Evolutionary conservation across 2,888 invertebrate species (phyloP).

Genomic region (Odontocerum albicorne): DNA sequence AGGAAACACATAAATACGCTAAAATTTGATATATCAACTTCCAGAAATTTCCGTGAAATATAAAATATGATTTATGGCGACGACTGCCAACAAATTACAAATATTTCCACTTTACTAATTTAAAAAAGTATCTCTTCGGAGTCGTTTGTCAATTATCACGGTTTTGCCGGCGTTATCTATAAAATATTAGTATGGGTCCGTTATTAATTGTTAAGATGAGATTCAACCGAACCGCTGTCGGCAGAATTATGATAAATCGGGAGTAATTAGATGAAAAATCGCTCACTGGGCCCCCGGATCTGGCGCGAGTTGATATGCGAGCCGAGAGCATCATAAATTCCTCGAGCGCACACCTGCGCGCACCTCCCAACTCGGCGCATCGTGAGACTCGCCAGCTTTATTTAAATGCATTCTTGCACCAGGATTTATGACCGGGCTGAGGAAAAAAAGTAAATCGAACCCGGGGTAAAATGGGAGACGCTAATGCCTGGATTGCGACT

Average conservation of each 20-base stretch:
- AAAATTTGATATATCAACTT: slow-evolving; percentile 4
- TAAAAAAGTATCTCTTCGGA: slow-evolving; percentile 9
- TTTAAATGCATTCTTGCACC: slow-evolving; percentile 23
- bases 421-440: slow-evolving; percentile 25
- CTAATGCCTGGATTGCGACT: too few species aligned
- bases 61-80: slow-evolving; percentile 19
- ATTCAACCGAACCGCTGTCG: slow-evolving; percentile 9
- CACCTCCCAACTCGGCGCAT: background rate
- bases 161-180: slow-evolving; percentile 9
- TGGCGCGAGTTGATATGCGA: background rate
- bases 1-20: slow-evolving; percentile 18
- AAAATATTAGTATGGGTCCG: background rate
- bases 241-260: slow-evolving; percentile 25
- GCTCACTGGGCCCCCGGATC: background rate
- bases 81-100: slow-evolving; percentile 22
- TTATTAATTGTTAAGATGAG: slow-evolving; percentile 9
- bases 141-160: slow-evolving; percentile 23
- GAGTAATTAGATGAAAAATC: slow-evolving; percentile 30
- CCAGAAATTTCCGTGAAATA: slow-evolving; percentile 10
- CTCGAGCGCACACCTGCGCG: slow-evolving; percentile 15
- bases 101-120: slow-evolving; percentile 19
- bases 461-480: slow-evolving; percentile 8
- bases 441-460: slow-evolving; percentile 20
- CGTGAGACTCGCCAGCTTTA: slow-evolving; percentile 1
- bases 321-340: slow-evolving; percentile 13